Base-by-base conservation (phyloP, 2,113 vertebrate genomes). In the Dromiciops gliroides region DNA sequence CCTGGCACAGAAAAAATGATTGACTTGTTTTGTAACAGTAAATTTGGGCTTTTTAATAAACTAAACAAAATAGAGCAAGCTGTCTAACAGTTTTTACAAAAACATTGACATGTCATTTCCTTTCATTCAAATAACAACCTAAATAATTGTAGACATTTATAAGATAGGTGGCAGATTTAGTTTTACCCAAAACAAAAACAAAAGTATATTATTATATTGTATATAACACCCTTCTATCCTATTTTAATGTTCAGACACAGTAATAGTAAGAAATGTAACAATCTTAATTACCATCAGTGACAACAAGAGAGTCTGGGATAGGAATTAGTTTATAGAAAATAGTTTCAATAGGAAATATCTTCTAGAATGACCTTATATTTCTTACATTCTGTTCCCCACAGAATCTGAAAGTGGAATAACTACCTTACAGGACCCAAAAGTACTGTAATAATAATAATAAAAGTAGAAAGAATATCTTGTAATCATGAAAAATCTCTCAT, bases 1-100 rank as follows among this genome's bases (percentile, higher is more conserved):
- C 51, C 19, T 92, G 52, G 9, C 92, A 94, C 24, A 94, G 67
- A 91, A 94, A 89, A 96, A 95, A 93, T 93, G 48, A 95, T 92
- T 96, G 94, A 94, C 89, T 89, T 95, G 47, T 95, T 97, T 92
- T 96, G 31, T 94, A 92, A 89, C 19, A 92, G 91, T 48, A 94
- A 89, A 94, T 93, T 95, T 92, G 95, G 94, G 67, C 50, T 90
- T 93, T 91, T 95, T 90, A 94, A 92, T 89, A 92, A 94, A 92
- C 8, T 88, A 91, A 94, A 49, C 51, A 88, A 51, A 53, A n/a
- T 90, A 44, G 51, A 47, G 48, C 96, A 94, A 92, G 37, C 92
- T 53, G 50, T 90, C 50, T 56, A 47, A 53, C 19, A 48, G 8
- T 95, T 97, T 67, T 53, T 53, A 4, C 50, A 95, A 89, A 92